Percentiles rank a stretch among this genome's conserved stretches.
Conservation (phyloP, 2,797 vertebrate genomes). For the Jordanella pulchra region DNA sequence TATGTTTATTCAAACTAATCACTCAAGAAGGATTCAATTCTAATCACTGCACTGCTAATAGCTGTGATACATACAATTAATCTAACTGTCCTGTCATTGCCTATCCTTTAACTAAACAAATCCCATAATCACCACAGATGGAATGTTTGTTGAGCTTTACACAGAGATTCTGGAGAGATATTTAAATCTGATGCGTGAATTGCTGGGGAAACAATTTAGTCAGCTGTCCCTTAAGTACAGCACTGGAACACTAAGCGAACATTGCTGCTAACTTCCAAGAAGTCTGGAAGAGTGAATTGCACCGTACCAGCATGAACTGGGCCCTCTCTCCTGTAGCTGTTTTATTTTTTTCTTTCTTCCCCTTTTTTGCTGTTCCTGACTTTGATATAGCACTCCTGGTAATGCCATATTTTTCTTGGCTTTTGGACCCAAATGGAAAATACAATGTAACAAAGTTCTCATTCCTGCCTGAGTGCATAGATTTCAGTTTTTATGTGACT, state of each 20-base stretch:
- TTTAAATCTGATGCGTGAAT: conserved; percentile 53
- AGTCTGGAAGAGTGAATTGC: conserved; percentile 76
- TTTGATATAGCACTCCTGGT: conserved; percentile 85
- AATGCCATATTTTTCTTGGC: conserved; percentile 90
- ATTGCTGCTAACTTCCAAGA: conserved; percentile 77
- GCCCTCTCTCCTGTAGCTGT: conserved; percentile 40
- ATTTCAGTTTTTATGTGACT: conserved; percentile 70
- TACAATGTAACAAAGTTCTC: conserved; percentile 81
- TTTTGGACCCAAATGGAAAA: conserved; percentile 79
- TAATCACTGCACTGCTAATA: background rate
- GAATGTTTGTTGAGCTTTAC: conserved; percentile 79
- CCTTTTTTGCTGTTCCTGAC: conserved; percentile 57
- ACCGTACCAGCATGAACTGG: conserved; percentile 59
- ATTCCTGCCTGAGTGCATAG: conserved; percentile 69
- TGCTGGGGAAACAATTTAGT: conserved; percentile 52
- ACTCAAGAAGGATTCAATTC: too few relatives aligned
- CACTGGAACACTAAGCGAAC: conserved; percentile 40
- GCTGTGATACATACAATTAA: background rate
- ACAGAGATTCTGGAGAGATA: conserved; percentile 67
- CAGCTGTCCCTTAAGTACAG: conserved; percentile 51
- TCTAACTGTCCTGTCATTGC: background rate
- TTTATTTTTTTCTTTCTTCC: conserved; percentile 48
- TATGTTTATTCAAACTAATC: too few relatives aligned
- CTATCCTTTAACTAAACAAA: background rate
- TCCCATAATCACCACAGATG: conserved; percentile 57